phyloP scores from a whole-genome alignment of 2,113 vertebrate species.

The Conger conger region DNA sequence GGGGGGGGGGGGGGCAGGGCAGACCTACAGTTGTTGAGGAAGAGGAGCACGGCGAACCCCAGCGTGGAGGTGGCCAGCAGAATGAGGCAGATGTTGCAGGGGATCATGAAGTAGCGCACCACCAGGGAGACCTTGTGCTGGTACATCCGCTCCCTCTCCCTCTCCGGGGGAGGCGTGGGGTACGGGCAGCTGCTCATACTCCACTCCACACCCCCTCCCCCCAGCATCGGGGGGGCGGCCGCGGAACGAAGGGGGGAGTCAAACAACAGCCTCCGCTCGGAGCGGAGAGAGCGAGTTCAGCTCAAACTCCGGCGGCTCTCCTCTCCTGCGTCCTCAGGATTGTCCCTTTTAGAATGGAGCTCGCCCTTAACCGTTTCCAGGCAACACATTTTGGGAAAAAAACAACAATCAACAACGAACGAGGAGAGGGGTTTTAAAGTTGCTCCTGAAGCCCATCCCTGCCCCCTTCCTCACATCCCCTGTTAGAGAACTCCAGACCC shows the following conservation, averaged over 20 bases:
- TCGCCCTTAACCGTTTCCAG: constrained; percentile 57
- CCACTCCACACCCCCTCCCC: constrained; percentile 65
- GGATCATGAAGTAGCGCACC: constrained; percentile 95
- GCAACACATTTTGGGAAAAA: constrained; percentile 64
- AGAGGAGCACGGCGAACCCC: constrained; percentile 90
- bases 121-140: constrained; percentile 92
- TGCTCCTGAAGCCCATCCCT: constrained; percentile 50
- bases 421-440: constrained; percentile 30
- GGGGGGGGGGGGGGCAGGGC: background rate
- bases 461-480: constrained; percentile 56
- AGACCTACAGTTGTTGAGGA: constrained; percentile 97
- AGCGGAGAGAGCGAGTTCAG: constrained; percentile 42
- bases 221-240: constrained; percentile 47
- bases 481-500: constrained; percentile 50
- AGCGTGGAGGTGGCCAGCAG: constrained; percentile 90
- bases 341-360: constrained; percentile 54
- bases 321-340: constrained; percentile 37
- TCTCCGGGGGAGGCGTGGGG: constrained; percentile 71
- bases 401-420: constrained; percentile 58
- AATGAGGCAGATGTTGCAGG: constrained; percentile 97
- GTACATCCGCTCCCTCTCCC: constrained; percentile 82
- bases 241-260: constrained; percentile 26
- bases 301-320: constrained; percentile 56
- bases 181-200: constrained; percentile 89
- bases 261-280: constrained; percentile 19